A percentile compares a stretch with the other conserved stretches of the same genome.
These are phyloP conservation scores for Hypsibius dujardini DNA, from an alignment of 1,140 invertebrate genomes.

Conservation along the genomic window DNA sequence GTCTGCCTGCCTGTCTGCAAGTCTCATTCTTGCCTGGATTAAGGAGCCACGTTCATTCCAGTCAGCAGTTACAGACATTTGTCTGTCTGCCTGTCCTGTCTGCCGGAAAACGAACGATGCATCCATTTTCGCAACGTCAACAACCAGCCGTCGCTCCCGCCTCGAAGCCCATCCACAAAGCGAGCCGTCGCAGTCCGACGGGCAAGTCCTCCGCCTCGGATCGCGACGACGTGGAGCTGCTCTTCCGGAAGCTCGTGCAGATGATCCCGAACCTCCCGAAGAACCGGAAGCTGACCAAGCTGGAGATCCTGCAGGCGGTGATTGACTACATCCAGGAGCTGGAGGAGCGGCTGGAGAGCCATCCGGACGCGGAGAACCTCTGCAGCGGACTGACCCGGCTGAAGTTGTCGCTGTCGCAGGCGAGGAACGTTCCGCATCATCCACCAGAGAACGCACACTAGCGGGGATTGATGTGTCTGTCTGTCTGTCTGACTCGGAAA, in stretches of 20 bases:
- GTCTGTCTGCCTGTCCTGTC: no score
- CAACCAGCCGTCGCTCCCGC: neutral
- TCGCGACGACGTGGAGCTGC: slow-evolving; percentile 53
- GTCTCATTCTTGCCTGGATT: no score
- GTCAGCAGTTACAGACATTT: no score
- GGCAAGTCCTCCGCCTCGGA: neutral
- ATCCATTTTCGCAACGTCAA: slow-evolving; percentile 5
- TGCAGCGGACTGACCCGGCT: neutral
- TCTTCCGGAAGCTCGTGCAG: slow-evolving; percentile 70
- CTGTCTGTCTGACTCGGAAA: no score
- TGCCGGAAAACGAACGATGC: neutral
- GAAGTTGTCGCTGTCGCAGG: neutral
- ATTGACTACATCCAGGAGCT: slow-evolving; percentile 92
- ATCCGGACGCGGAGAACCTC: slow-evolving; percentile 27
- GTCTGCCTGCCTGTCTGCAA: no score
- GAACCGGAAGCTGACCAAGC: slow-evolving; percentile 47
- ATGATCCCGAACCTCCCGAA: slow-evolving; percentile 42
- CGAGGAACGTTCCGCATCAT: neutral
- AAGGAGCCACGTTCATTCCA: no score
- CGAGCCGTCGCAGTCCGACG: neutral
- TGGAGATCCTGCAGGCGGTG: slow-evolving; percentile 84
- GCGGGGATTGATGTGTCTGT: no score
- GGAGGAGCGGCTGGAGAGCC: slow-evolving; percentile 58
- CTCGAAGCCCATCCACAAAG: neutral
- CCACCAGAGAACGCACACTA: neutral